Base-by-base conservation (phyloP, 2,888 invertebrate genomes). In the Rosalia funebris region DNA sequence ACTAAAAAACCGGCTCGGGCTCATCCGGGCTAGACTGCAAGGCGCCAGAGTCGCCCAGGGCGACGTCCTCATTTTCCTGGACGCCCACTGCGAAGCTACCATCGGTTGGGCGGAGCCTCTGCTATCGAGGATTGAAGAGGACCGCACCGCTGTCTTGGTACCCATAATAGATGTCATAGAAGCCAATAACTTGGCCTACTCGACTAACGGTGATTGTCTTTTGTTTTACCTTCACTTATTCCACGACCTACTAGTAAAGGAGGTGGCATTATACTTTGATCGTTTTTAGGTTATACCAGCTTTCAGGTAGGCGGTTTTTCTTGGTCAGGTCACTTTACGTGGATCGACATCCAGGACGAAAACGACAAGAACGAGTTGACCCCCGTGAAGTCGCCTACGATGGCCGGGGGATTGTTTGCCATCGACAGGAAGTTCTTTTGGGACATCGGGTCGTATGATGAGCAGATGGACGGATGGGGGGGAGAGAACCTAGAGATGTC, bases 401-500 rank as follows among this genome's bases (percentile, higher is more conserved):
- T 98, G 98, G 97, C 98, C n/a, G 98, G 98, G 0, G 98, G 98
- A 0, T 81, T 98, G 59, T 96, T 98, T 83, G 98, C 97, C 0
- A 96, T 96, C 52, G 90, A 94, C 71, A 86, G 95, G 52, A 87
- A 91, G 53, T 98, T 95, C 83, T 98, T 96, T 83, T 98, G 96
- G 93, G 92, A 97, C 81, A 79, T 82, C 2, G 95, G 95, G n/a
- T 92, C 94, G 1, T 98, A 98, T 79, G 98, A 98, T 79, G 91
- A 93, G 70, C 94, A 91, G 67, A 98, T 98, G 98, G 95, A 96
- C 64, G 94, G 95, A 66, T 96, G 96, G 96, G 96, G 96, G 37
- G 96, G 96, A 0, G 98, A 98, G 84, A 98, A 98, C 83, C 85
- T 98, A 25, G 98, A 98, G 84, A 96, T 98, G 88, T 96, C 96